These are phyloP conservation scores for Oreotrochilus melanogaster DNA, from an alignment of 2,113 vertebrate genomes.

Conservation along the genomic window DNA sequence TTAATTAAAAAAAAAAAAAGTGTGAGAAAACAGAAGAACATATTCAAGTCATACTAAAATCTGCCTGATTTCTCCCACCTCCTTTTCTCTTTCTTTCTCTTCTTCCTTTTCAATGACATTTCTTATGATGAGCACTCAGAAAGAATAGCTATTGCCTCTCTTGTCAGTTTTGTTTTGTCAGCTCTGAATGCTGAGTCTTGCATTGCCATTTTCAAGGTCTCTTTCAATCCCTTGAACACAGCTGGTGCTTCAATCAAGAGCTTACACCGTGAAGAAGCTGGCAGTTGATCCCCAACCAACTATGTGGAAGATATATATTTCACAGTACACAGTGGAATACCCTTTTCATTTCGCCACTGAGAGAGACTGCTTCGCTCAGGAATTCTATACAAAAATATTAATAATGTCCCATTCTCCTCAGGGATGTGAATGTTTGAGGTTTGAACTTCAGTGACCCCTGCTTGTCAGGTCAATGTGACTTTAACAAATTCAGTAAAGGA, in stretches of 20 bases:
- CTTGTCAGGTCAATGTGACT: slow-evolving; percentile 73
- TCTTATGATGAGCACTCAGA: slow-evolving; percentile 54
- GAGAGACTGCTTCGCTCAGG: slow-evolving; percentile 57
- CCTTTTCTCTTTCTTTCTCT: neutral
- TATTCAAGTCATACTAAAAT: slow-evolving; percentile 38
- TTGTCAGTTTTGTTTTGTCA: slow-evolving; percentile 76
- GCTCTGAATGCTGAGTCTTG: slow-evolving; percentile 72
- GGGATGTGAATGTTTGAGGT: slow-evolving; percentile 65
- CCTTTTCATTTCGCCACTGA: slow-evolving; percentile 69
- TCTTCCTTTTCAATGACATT: slow-evolving; percentile 65
- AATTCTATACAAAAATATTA: slow-evolving; percentile 77
- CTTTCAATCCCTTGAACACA: slow-evolving; percentile 79
- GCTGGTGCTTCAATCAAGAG: slow-evolving; percentile 78
- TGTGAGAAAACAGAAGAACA: slow-evolving; percentile 12
- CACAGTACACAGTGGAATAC: slow-evolving; percentile 62
- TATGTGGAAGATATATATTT: slow-evolving; percentile 69
- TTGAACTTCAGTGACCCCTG: slow-evolving; percentile 69
- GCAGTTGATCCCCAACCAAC: slow-evolving; percentile 70
- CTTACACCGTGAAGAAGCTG: slow-evolving; percentile 75
- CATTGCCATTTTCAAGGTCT: slow-evolving; percentile 81
- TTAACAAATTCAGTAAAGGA: slow-evolving; percentile 69
- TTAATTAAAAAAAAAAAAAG: neutral
- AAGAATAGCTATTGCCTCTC: slow-evolving; percentile 72
- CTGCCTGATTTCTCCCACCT: neutral
- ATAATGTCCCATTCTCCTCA: slow-evolving; percentile 66